phyloP scores from a whole-genome alignment of 2,113 vertebrate genomes.

The Megaptera novaeangliae region DNA sequence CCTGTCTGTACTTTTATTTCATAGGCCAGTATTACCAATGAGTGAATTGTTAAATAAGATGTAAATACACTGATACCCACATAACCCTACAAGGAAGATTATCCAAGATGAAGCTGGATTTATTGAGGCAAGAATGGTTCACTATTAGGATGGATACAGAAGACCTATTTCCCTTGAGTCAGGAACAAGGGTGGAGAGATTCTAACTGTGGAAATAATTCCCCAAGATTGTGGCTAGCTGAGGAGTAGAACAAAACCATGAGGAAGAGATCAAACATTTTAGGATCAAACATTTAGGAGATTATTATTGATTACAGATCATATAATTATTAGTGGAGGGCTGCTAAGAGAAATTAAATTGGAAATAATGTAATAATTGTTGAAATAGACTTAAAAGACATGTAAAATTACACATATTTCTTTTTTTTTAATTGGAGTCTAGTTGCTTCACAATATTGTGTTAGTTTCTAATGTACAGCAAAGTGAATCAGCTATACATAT shows the following conservation, averaged over 20 bases:
- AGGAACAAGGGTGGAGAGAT: no score
- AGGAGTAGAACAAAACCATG: background rate
- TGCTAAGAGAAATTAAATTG: background rate
- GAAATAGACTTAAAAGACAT: background rate
- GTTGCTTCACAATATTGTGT: no score
- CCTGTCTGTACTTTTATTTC: background rate
- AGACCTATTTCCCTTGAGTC: background rate
- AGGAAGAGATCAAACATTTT: background rate
- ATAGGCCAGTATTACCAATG: background rate
- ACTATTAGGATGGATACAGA: background rate
- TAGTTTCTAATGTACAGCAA: no score
- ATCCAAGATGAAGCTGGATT: background rate
- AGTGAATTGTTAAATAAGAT: background rate
- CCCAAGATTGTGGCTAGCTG: background rate
- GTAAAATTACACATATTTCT: background rate
- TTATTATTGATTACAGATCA: background rate
- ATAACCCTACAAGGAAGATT: background rate
- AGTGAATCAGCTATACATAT: no score
- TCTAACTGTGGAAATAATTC: background rate
- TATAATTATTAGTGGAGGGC: background rate
- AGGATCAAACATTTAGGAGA: background rate
- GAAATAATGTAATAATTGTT: background rate
- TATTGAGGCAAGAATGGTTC: background rate
- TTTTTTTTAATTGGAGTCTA: no score
- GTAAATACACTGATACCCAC: background rate